Evolutionary conservation across 2,888 invertebrate genomes (phyloP).

Genomic region (Ischnus inquisitorius): DNA sequence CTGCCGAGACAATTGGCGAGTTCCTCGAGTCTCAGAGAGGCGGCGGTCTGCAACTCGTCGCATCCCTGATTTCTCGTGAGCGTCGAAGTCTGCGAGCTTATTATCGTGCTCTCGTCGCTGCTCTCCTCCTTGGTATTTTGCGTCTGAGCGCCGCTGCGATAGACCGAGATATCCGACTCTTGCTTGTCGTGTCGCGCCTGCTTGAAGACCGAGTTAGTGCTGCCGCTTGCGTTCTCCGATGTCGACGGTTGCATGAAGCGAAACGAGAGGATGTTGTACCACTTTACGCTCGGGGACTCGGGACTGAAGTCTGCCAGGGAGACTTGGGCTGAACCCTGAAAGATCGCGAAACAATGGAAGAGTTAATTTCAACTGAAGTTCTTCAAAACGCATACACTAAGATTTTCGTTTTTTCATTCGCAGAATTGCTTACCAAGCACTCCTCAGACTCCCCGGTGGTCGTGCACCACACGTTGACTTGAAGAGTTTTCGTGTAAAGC

Average conservation of each 20-base stretch:
- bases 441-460: slow-evolving; percentile 90
- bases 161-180: slow-evolving; percentile 86
- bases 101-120: slow-evolving; percentile 98
- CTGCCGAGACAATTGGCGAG: slow-evolving; percentile 85
- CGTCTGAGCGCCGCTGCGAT: slow-evolving; percentile 78
- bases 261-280: slow-evolving; percentile 97
- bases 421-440: slow-evolving; percentile 91
- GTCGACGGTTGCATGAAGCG: slow-evolving; percentile 90
- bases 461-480: slow-evolving; percentile 94
- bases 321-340: slow-evolving; percentile 97
- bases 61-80: slow-evolving; percentile 93
- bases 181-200: slow-evolving; percentile 85
- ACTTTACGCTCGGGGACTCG: slow-evolving; percentile 92
- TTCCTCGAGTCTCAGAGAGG: slow-evolving; percentile 87
- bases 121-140: slow-evolving; percentile 92
- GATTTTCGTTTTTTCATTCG: slow-evolving; percentile 11
- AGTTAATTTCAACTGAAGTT: background rate
- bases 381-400: background rate
- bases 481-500: slow-evolving; percentile 94
- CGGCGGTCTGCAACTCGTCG: slow-evolving; percentile 86
- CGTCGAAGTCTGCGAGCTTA: slow-evolving; percentile 98
- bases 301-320: slow-evolving; percentile 97
- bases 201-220: slow-evolving; percentile 73
- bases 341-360: slow-evolving; percentile 67
- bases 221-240: slow-evolving; percentile 80